Conservation (phyloP, 64 coral and sea anemone genomes). For the Anthopleura sola region DNA sequence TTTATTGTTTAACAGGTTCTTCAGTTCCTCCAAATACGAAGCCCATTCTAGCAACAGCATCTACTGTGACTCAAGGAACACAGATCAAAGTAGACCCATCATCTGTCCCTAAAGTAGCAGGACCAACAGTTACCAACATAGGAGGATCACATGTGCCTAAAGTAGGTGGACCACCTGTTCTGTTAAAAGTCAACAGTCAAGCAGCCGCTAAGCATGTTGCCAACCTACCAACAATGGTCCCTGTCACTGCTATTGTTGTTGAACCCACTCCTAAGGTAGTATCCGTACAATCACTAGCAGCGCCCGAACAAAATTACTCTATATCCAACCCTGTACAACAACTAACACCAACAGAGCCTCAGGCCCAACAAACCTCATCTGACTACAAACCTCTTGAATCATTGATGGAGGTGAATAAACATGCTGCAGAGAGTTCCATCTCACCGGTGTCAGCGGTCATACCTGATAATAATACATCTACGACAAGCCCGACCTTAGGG, state of each 20-base stretch:
- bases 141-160: not conserved
- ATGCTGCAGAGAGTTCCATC: constrained; percentile 46
- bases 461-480: constrained; percentile 13
- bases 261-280: constrained; percentile 48
- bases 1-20: not conserved
- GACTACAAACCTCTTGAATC: constrained; percentile 87
- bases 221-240: not conserved
- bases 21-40: not conserved
- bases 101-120: not conserved
- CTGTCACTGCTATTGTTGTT: not conserved
- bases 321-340: not conserved
- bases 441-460: constrained; percentile 78
- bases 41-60: not conserved
- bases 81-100: not conserved
- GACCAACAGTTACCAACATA: not conserved
- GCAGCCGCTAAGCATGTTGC: not conserved
- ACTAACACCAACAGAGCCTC: not conserved
- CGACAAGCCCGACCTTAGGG: constrained; percentile 32
- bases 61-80: not conserved
- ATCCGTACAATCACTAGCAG: constrained; percentile 40
- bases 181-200: not conserved
- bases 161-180: not conserved
- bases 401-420: constrained; percentile 71
- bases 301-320: not conserved
- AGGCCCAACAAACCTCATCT: not conserved